Evolutionary conservation across 2,797 vertebrate species (phyloP), one percentile per base, ranked within the genome.

Genomic region (Staurois parvus): DNA sequence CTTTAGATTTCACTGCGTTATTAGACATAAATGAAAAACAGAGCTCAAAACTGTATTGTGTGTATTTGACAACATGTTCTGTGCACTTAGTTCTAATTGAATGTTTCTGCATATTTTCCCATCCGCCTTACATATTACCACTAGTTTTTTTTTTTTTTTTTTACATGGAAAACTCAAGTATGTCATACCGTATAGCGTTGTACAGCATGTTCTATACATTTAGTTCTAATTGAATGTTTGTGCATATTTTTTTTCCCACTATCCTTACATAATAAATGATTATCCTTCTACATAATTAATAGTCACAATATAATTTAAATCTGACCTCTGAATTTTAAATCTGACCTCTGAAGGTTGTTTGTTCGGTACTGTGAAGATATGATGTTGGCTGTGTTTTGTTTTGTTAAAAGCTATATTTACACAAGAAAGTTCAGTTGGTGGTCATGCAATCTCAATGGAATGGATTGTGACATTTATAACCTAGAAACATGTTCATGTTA

Each of bases 361-460:
- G 85, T 37, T 17, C 21, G n/a, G 7, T 26, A 7, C 72, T 81
- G 48, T 70, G 40, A 67, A 88, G 42, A 87, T 70, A 75, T 0
- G 75, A 32, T 76, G 66, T 84, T 76, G 72, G 32, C 11, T 85
- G 37, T 37, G 6, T 84, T 26, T 48, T 30, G 17, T 84, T 75
- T n/a, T 66, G 83, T 73, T 83, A 75, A 76, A 78, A 88, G 29
- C 66, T 86, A 1, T 87, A 19, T 89, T 91, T 91, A 83, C 52
- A 87, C 52, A 85, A 32, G 56, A 83, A 79, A 79, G 68, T 68
- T 89, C 70, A 87, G 2, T 21, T 5, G 17, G 8, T 87, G 84
- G 66, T 89, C 48, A 62, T 32, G 79, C 66, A 70, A 29, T 85
- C 34, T 68, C 88, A 85, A 76, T 83, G 37, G 59, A 69, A 75